Percentiles rank a stretch among this genome's conserved stretches.
Conservation (phyloP, 2,797 vertebrate species). For the Urophycis tenuis region DNA sequence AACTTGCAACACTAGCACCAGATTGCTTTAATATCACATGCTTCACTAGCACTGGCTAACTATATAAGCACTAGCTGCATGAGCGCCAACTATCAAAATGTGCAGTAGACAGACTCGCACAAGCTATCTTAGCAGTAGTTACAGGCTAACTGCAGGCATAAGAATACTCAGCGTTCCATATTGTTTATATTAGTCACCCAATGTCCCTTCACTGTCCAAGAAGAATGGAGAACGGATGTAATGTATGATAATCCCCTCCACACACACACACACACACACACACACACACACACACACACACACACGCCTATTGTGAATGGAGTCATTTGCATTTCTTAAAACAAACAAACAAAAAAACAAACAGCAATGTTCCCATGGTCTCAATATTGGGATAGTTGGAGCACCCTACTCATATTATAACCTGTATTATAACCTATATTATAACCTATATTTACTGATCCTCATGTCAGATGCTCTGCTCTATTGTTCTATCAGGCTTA, state of each 20-base stretch:
- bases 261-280: background rate
- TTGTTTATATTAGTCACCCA: conserved; percentile 9
- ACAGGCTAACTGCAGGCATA: background rate
- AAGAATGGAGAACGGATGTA: background rate
- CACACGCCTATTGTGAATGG: conserved; percentile 12
- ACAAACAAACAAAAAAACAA: conserved; percentile 22
- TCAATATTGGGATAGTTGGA: conserved; percentile 14
- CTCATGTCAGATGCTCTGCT: conserved; percentile 52
- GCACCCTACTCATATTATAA: background rate
- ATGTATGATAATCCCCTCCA: background rate
- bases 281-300: background rate
- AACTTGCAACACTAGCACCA: background rate
- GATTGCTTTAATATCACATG: no score
- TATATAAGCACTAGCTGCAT: background rate
- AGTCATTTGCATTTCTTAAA: conserved; percentile 36
- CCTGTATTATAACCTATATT: conserved; percentile 42
- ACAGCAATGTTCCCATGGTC: conserved; percentile 20
- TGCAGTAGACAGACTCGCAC: background rate
- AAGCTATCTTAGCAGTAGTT: background rate
- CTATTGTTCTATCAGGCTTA: conserved; percentile 63
- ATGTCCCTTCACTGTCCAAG: background rate
- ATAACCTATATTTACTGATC: conserved; percentile 66
- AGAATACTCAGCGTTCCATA: conserved; percentile 11
- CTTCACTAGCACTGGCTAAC: background rate
- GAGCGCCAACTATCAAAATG: background rate